Evolutionary conservation across 1,140 invertebrate species (phyloP).

Genomic region (Drosophila dunni): DNA sequence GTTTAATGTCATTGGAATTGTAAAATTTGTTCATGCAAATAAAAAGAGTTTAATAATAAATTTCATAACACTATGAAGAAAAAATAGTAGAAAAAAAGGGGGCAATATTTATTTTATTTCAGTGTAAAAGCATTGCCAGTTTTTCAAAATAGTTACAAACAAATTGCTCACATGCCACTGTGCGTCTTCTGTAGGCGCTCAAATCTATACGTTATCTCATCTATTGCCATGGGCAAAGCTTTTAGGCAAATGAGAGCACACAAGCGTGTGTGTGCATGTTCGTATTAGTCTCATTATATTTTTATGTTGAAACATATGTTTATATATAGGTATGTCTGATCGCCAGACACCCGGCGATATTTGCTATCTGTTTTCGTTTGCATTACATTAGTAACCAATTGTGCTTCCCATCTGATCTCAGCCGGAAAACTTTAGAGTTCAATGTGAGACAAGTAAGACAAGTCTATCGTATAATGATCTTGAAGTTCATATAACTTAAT

Average conservation of each 20-base stretch:
- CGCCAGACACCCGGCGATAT: not conserved
- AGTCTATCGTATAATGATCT: not conserved
- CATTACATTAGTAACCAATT: slow-evolving; percentile 3
- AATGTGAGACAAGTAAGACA: not conserved
- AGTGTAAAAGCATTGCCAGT: too few species aligned
- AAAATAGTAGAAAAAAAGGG: too few species aligned
- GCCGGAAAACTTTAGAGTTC: not conserved
- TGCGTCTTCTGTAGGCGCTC: slow-evolving; percentile 12
- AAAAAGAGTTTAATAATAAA: too few species aligned
- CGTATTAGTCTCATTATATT: too few species aligned
- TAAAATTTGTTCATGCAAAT: too few species aligned
- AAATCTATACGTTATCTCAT: slow-evolving; percentile 1
- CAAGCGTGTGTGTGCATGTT: not conserved
- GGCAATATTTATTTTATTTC: too few species aligned
- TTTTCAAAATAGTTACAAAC: not conserved
- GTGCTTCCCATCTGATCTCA: slow-evolving; percentile 1
- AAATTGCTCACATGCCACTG: slow-evolving; percentile 8
- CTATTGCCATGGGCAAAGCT: slow-evolving; percentile 30
- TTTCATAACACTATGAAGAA: too few species aligned
- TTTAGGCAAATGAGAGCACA: slow-evolving; percentile 21
- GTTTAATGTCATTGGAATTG: not conserved
- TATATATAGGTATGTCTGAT: slow-evolving; percentile 4
- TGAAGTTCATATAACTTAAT: not conserved
- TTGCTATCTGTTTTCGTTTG: slow-evolving; percentile 7
- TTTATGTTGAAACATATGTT: slow-evolving; percentile 1